Percentiles rank a stretch among this genome's conserved stretches.
phyloP scores from a whole-genome alignment of 2,797 vertebrate species.

The Anguilla marmorata region DNA sequence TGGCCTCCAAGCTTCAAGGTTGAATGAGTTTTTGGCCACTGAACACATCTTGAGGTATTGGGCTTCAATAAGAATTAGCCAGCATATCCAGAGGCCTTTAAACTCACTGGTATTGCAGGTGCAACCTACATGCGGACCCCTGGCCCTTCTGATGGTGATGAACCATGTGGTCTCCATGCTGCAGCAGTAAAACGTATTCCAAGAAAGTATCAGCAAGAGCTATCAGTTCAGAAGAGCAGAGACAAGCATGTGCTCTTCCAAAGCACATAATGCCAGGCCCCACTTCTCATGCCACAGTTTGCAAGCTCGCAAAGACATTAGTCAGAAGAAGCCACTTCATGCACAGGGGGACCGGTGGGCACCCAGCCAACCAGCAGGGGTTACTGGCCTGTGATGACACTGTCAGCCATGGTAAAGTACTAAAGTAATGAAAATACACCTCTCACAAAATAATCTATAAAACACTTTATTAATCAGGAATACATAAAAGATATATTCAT shows the following conservation, averaged over 20 bases:
- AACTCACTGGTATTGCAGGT: neutral
- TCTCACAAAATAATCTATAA: neutral
- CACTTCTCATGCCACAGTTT: too few relatives aligned
- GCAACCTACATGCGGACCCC: neutral
- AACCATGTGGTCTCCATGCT: neutral
- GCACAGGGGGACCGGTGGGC: too few relatives aligned
- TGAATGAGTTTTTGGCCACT: neutral
- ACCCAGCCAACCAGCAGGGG: too few relatives aligned
- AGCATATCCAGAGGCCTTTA: neutral
- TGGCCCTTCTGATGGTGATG: neutral
- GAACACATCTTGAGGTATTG: neutral
- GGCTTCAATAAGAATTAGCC: neutral
- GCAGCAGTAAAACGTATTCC: neutral
- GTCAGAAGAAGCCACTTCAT: neutral
- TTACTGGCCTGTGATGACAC: too few relatives aligned
- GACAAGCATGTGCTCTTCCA: neutral
- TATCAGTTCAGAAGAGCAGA: neutral
- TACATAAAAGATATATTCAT: conserved; percentile 23
- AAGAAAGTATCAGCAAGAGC: neutral
- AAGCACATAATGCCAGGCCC: neutral
- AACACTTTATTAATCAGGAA: conserved; percentile 9
- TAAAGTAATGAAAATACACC: neutral
- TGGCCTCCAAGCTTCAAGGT: neutral
- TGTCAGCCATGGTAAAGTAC: too few relatives aligned
- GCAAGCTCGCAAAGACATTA: neutral